These are phyloP conservation scores for Ypsolopha scabrella DNA, from an alignment of 2,888 invertebrate genomes.

Conservation along the genomic window DNA sequence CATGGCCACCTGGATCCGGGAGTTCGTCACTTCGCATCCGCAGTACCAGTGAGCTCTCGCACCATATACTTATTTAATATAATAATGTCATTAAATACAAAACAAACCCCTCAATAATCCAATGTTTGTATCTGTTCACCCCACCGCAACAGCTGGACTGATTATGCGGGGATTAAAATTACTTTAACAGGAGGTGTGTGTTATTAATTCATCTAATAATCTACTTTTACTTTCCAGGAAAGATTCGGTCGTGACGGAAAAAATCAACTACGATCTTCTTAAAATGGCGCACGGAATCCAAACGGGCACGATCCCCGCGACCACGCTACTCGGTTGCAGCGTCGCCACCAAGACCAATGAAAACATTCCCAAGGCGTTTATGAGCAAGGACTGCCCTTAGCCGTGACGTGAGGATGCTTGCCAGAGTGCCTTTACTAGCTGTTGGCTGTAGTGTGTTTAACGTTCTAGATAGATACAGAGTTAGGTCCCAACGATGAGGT, in stretches of 20 bases:
- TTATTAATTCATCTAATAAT: not conserved
- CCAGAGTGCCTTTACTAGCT: constrained; percentile 1
- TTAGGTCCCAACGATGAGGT: too few species aligned
- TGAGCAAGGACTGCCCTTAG: constrained; percentile 57
- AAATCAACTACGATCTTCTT: constrained; percentile 91
- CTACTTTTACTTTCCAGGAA: constrained; percentile 57
- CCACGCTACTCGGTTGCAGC: constrained; percentile 80
- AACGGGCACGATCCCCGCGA: constrained; percentile 77
- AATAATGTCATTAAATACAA: too few species aligned
- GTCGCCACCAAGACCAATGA: constrained; percentile 85
- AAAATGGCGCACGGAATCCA: constrained; percentile 81
- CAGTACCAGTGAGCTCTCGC: constrained; percentile 84
- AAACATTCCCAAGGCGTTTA: constrained; percentile 84
- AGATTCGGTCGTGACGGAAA: constrained; percentile 90
- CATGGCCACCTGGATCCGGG: constrained; percentile 94
- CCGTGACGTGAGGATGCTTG: not conserved
- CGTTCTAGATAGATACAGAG: not conserved
- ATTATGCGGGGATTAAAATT: not conserved
- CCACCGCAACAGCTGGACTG: too few species aligned
- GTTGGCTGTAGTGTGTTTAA: not conserved
- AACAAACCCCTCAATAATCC: too few species aligned
- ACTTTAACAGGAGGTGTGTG: too few species aligned
- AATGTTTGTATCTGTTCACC: too few species aligned
- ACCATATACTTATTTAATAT: too few species aligned
- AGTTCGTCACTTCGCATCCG: constrained; percentile 89